Evolutionary conservation across 2,797 vertebrate species (phyloP), one percentile per base, ranked within the genome.

Genomic region (Chromis chromis): DNA sequence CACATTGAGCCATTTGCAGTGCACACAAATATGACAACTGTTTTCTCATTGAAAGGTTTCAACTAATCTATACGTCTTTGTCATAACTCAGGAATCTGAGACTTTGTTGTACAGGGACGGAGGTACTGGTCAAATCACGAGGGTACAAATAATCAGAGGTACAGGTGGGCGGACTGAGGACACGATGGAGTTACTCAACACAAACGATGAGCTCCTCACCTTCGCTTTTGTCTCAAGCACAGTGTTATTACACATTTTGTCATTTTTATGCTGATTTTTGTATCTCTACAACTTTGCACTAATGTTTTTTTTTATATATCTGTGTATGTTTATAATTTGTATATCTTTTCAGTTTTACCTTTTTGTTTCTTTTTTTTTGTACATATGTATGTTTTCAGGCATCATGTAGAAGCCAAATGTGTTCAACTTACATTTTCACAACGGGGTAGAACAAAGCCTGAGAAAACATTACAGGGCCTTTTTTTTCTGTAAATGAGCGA

Each of bases 281-380:
- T 83, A 77, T 90, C 85, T 89, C 66, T 88, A 87, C 85, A 86
- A 87, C 86, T 92, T 94, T 94, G 93, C 94, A 94, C 94, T 94
- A 94, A 93, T 92, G 89, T 92, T 85, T 85, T 81, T 92, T 85
- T 85, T 81, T 85, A 55, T 87, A 55, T 87, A 86, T 82, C 55
- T 3, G 48, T 73, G 61, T 84, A 57, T 76, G 68, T 89, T 62
- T 64, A 52, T 76, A 64, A 49, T 83, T 75, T 88, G 73, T 78
- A 52, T 77, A 72, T 78, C 48, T 82, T 78, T 79, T 50, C 25
- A 24, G 52, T 60, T 85, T 61, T 66, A 57, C 57, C 2, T 10
- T 58, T 52, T 21, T 46, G 6, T 73, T n/a, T 80, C 50, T 42
- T 1, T 12, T 58, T 17, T 8, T 65, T 71, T 57, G 54, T 83